Base-by-base conservation (phyloP, 2,888 invertebrate genomes). In the Eretmocerus hayati region DNA sequence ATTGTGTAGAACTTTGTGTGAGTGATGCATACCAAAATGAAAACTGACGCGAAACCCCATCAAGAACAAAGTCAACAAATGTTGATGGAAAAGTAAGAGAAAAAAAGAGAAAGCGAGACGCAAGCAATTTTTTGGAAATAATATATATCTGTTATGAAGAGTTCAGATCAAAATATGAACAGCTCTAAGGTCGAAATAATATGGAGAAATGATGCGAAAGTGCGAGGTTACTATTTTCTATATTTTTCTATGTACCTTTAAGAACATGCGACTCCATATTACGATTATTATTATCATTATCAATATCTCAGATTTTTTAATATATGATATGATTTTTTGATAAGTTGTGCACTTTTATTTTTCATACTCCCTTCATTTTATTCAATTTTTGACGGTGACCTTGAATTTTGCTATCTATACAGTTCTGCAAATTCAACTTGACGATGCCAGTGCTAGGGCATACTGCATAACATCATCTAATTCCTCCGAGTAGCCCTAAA, bases 231-330 rank as follows among this genome's bases (percentile, higher is more conserved):
- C 69, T 69, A 69, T 69, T 70, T 70, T 70, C 69, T 70, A 69
- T 69, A 70, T 70, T 69, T 70, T 69, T 70, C 69, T 70, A 70
- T 69, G 67, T 69, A 70, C 68, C 70, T 70, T 69, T 69, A 68
- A 59, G 67, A 58, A 68, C 59, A 65, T 63, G 66, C 66, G 67
- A 67, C 59, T 57, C 58, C 58, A 59, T 59, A 61, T 59, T 55
- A 58, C 42, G 53, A 50, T 49, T 50, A 55, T 50, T 53, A 53
- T 50, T 50, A 49, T 48, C 55, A 59, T 61, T 61, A 62, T 64
- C 62, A 62, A 62, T 61, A 65, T 64, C 67, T 68, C 65, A 65
- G 62, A 69, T 68, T 69, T 69, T 68, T 68, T 69, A 69, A 69
- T 69, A 69, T 69, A 68, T 68, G 63, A 67, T 66, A 69, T 67